Evolutionary conservation across 2,888 invertebrate genomes (phyloP).

Genomic region (Maniola hyperantus): DNA sequence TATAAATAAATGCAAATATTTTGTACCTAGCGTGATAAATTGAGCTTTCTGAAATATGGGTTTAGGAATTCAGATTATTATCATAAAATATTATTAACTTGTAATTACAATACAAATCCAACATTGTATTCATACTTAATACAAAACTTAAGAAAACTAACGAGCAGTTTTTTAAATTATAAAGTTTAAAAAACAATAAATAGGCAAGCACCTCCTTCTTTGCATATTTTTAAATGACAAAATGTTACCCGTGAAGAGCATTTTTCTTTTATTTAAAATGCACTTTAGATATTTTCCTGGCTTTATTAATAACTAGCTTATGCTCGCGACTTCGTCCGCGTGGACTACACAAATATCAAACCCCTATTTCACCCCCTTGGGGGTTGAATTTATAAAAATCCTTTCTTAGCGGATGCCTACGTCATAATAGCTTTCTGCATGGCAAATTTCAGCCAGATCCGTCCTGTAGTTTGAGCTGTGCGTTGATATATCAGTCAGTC

Average conservation of each 20-base stretch:
- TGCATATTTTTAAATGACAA: not conserved
- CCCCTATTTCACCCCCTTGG: too few relatives aligned
- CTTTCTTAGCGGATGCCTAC: too few relatives aligned
- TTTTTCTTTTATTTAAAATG: not conserved
- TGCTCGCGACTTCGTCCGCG: too few relatives aligned
- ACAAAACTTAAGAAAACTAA: not conserved
- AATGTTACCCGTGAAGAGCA: not conserved
- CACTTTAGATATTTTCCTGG: not conserved
- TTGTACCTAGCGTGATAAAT: not conserved
- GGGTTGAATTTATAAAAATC: too few relatives aligned
- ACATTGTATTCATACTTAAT: not conserved
- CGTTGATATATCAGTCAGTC: too few relatives aligned
- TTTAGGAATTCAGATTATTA: not conserved
- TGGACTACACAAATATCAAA: too few relatives aligned
- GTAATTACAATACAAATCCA: not conserved
- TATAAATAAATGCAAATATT: not conserved
- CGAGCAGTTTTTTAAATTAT: not conserved
- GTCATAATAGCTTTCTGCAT: too few relatives aligned
- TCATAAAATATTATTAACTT: not conserved
- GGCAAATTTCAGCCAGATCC: too few relatives aligned
- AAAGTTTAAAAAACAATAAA: not conserved
- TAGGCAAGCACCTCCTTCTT: not conserved
- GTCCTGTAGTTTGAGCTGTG: too few relatives aligned
- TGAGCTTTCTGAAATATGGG: not conserved
- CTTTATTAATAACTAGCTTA: too few relatives aligned